Evolutionary conservation across 1,140 invertebrate genomes (phyloP).

Genomic region (Bradysia coprophila): DNA sequence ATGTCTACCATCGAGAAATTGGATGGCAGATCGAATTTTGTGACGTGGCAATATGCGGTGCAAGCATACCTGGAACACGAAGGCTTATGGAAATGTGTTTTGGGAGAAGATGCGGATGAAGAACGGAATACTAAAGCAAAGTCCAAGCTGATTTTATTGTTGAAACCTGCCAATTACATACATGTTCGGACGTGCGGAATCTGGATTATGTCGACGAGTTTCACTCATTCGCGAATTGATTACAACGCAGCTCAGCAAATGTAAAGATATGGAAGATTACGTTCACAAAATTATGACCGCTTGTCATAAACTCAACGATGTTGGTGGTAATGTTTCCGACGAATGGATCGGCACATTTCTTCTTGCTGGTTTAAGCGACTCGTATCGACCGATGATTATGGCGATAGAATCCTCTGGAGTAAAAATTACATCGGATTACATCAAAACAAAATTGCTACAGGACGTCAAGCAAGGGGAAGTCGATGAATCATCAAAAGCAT

Average conservation of each 20-base stretch:
- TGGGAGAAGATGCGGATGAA: background rate
- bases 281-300: conserved; percentile 11
- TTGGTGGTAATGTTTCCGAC: conserved; percentile 7
- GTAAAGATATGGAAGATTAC: conserved; percentile 15
- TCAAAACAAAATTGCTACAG: background rate
- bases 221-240: conserved; percentile 12
- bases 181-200: conserved; percentile 16
- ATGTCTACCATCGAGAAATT: no score
- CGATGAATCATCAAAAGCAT: background rate
- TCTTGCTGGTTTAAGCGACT: conserved; percentile 17
- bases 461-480: no score
- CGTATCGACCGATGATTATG: conserved; percentile 21
- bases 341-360: conserved; percentile 18
- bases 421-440: background rate
- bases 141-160: background rate
- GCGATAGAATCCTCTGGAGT: background rate
- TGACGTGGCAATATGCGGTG: background rate
- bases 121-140: background rate
- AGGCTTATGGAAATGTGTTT: background rate
- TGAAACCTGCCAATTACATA: conserved; percentile 6
- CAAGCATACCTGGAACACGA: background rate
- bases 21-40: background rate
- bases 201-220: conserved; percentile 16
- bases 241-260: conserved; percentile 12
- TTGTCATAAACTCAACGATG: background rate